phyloP scores from a whole-genome alignment of 2,113 vertebrate genomes.

The Tachycineta bicolor region DNA sequence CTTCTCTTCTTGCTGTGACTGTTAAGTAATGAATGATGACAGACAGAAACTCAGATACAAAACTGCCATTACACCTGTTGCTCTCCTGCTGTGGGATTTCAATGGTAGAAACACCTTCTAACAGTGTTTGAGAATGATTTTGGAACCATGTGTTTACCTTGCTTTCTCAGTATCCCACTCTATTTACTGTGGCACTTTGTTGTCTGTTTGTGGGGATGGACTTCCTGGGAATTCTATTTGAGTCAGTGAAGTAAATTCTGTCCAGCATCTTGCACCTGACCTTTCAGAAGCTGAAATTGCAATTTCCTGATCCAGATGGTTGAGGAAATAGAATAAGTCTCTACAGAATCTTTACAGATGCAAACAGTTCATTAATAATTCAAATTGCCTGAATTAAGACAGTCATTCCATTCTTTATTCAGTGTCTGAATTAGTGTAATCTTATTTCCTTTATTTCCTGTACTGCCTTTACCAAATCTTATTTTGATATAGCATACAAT shows the following conservation, averaged over 20 bases:
- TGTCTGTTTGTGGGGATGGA: not conserved
- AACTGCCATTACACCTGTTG: not conserved
- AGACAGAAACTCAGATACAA: not conserved
- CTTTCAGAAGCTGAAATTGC: slow-evolving; percentile 42
- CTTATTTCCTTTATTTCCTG: slow-evolving; percentile 72
- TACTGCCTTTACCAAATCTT: slow-evolving; percentile 61
- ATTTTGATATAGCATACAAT: slow-evolving; percentile 49
- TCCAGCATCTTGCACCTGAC: slow-evolving; percentile 26
- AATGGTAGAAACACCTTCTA: not conserved
- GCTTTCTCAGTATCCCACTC: not conserved
- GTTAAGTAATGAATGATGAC: not conserved
- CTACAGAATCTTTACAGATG: slow-evolving; percentile 58
- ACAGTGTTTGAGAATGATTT: not conserved
- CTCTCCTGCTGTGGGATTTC: not conserved
- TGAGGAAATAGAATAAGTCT: slow-evolving; percentile 59
- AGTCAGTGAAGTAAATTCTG: not conserved
- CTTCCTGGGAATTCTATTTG: not conserved
- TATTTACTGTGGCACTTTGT: not conserved
- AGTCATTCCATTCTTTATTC: slow-evolving; percentile 67
- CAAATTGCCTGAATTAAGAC: slow-evolving; percentile 67
- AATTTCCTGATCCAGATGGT: slow-evolving; percentile 61
- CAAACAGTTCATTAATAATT: slow-evolving; percentile 68
- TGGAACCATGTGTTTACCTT: not conserved
- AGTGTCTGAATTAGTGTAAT: slow-evolving; percentile 69
- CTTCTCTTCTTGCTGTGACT: not conserved